Percentiles rank a stretch among this genome's conserved stretches.
phyloP scores from a whole-genome alignment of 1,140 invertebrate species.

The Drosophila sp. region DNA sequence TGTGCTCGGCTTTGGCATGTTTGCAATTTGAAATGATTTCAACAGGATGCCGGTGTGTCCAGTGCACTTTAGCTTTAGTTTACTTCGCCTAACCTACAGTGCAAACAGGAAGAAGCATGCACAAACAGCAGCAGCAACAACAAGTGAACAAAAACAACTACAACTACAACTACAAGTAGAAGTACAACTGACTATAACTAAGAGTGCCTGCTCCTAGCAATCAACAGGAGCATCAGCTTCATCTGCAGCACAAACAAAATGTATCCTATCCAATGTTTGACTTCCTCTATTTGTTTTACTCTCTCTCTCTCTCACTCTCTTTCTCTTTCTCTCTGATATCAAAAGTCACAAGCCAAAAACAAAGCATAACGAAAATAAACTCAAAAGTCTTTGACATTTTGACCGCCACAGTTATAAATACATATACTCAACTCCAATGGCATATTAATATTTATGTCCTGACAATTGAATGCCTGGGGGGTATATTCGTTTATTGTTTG shows the following conservation, averaged over 20 bases:
- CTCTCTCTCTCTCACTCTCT: conserved; percentile 18
- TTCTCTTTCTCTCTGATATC: conserved; percentile 1
- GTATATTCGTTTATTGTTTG: conserved; percentile 10
- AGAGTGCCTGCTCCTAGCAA: conserved; percentile 35
- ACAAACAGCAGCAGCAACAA: conserved; percentile 26
- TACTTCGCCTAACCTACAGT: conserved; percentile 40
- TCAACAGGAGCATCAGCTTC: conserved; percentile 36
- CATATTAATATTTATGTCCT: conserved; percentile 32
- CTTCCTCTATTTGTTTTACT: conserved; percentile 53
- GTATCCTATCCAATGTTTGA: conserved; percentile 49
- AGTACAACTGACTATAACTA: conserved; percentile 41
- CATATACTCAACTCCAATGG: conserved; percentile 20
- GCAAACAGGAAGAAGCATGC: conserved; percentile 68
- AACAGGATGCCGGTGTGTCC: conserved; percentile 72
- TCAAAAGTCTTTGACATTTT: conserved; percentile 45
- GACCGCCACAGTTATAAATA: conserved; percentile 42
- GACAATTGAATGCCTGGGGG: not conserved
- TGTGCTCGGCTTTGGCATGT: conserved; percentile 44
- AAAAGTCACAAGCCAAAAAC: conserved; percentile 12
- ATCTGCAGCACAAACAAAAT: conserved; percentile 53
- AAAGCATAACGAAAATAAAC: not conserved
- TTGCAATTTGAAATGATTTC: conserved; percentile 76
- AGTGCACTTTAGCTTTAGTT: conserved; percentile 71
- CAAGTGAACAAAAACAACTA: conserved; percentile 21
- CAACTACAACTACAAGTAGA: conserved; percentile 27